Evolutionary conservation across 2,113 vertebrate species (phyloP), one percentile per base, ranked within the genome.

Genomic region (Tupaia chinensis): DNA sequence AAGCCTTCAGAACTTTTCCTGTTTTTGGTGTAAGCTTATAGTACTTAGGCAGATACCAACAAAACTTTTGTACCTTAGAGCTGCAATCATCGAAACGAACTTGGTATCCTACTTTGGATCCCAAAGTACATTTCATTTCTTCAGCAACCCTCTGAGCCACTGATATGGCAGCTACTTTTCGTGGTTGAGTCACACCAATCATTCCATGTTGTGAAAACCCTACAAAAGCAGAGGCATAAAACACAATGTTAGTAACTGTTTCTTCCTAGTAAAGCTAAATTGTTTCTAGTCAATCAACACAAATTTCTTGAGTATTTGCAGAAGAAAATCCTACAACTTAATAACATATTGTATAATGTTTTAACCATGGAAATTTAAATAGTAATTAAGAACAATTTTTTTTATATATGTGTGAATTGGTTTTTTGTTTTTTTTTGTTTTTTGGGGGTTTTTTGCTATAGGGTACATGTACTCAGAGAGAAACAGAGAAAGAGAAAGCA

Each of bases 11-110:
- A 93, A 85, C 27, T 88, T 90, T 77, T 65, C 68, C 65, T 2
- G 61, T 12, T 90, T 34, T 70, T 91, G 84, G 72, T 44, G 0
- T 81, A 89, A 76, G 10, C 69, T 94, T 80, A 78, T 0, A 89
- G 29, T 86, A 93, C 17, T 88, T 85, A 85, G 89, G 80, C 27
- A 53, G 76, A 89, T 80, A 86, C 12, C 74, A 87, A 74, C 0
- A 92, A 89, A 56, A 80, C 15, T 29, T 53, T 70, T 98, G 89
- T 98, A 99, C 99, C 99, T 99, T 98, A 3, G 98, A 98, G 22
- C 98, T 99, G 98, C 99, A 99, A 97, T 99, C 99, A 84, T 99
- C 99, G 63, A 99, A 99, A 96, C 99, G 99, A 65, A 99, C 99
- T 98, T 99, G 99, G 97, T 99, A 99, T 3, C 99, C 99, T 20